A percentile compares a stretch with the other conserved stretches of the same genome.
Evolutionary conservation across 2,797 vertebrate genomes (phyloP).

Genomic region (Dromococcyx pavoninus): DNA sequence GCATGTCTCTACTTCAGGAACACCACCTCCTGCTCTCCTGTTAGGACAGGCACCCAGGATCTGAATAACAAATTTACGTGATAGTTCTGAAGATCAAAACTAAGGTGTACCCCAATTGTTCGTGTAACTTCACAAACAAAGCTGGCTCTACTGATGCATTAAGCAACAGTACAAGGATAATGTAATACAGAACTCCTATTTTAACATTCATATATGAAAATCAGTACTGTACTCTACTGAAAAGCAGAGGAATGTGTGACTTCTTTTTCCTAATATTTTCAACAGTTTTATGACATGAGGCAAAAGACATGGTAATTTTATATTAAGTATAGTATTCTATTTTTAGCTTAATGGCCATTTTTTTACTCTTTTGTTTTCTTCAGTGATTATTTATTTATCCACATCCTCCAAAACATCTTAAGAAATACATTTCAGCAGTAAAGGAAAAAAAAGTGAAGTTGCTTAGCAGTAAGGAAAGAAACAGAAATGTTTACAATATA

Average conservation of each 20-base stretch:
- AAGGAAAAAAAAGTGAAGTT: not conserved
- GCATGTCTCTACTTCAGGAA: not conserved
- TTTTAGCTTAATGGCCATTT: not conserved
- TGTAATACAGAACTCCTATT: not conserved
- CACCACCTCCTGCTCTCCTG: not conserved
- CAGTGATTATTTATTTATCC: not conserved
- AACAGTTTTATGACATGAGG: not conserved
- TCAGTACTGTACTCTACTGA: not conserved
- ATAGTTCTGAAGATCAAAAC: not conserved
- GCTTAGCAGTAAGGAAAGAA: conserved; percentile 8
- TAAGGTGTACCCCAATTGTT: not conserved
- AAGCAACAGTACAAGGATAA: rapidly evolving
- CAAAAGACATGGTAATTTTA: not conserved
- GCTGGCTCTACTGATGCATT: not conserved
- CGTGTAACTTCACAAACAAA: not conserved
- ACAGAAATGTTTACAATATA: not conserved
- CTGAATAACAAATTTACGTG: not conserved
- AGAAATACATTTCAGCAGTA: not conserved
- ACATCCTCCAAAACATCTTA: not conserved
- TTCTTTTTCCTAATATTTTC: not conserved
- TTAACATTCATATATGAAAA: not conserved
- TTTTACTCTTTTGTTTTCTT: not conserved
- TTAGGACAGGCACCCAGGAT: not conserved
- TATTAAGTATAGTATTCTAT: not conserved
- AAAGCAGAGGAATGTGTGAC: not conserved